These are phyloP conservation scores for Trichacis sp. DNA, from an alignment of 2,888 invertebrate genomes.

Conservation along the genomic window DNA sequence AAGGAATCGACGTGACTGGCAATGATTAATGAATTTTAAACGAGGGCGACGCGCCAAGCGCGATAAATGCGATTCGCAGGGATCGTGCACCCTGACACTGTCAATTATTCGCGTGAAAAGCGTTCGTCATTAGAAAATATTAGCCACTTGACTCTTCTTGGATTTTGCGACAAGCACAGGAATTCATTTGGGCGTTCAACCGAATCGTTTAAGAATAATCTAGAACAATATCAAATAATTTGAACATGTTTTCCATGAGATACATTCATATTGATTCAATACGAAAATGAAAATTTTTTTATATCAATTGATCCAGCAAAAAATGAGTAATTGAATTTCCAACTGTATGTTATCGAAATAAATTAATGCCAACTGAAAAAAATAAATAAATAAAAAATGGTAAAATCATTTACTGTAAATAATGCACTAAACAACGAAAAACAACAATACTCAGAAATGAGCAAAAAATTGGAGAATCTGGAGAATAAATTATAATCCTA, in stretches of 20 bases:
- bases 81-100: slow-evolving; percentile 25
- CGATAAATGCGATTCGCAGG: slow-evolving; percentile 19
- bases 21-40: slow-evolving; percentile 38
- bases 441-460: too few species aligned
- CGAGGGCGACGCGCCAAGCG: slow-evolving; percentile 22
- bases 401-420: background rate
- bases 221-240: too few species aligned
- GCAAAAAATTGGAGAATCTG: too few species aligned
- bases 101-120: slow-evolving; percentile 17
- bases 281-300: background rate
- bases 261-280: too few species aligned
- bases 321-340: too few species aligned
- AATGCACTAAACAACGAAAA: too few species aligned
- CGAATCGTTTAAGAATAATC: too few species aligned
- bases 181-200: background rate
- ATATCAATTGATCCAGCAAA: too few species aligned
- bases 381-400: background rate
- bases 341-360: background rate
- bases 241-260: too few species aligned
- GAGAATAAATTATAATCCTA: too few species aligned
- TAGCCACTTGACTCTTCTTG: background rate
- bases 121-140: background rate
- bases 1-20: slow-evolving; percentile 27
- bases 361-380: background rate
- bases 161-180: background rate